phyloP scores from a whole-genome alignment of 2,888 invertebrate species.

The Apodemia zela region DNA sequence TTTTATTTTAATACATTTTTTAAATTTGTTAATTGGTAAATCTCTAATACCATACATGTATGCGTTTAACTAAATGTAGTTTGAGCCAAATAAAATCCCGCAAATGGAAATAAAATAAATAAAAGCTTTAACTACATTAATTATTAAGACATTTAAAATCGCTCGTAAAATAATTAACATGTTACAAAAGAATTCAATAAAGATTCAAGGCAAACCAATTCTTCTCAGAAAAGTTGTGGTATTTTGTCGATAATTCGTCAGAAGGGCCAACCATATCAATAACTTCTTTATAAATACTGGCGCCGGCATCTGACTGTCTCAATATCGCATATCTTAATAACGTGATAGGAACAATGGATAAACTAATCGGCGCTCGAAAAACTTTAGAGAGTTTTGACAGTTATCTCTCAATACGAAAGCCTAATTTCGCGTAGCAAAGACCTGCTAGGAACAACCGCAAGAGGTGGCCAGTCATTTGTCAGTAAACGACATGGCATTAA shows the following conservation, averaged over 20 bases:
- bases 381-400: background rate
- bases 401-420: background rate
- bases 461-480: slow-evolving; percentile 33
- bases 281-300: slow-evolving; percentile 26
- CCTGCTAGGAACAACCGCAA: slow-evolving; percentile 19
- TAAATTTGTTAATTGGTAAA: too few species aligned
- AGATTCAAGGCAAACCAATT: background rate
- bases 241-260: slow-evolving; percentile 26
- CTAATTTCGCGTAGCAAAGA: background rate
- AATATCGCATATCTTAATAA: slow-evolving; percentile 33
- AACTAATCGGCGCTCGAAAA: background rate
- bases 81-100: too few species aligned
- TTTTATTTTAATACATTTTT: too few species aligned
- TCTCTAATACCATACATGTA: too few species aligned
- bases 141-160: too few species aligned
- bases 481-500: slow-evolving; percentile 30
- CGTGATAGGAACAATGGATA: slow-evolving; percentile 24
- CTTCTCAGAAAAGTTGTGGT: slow-evolving; percentile 30
- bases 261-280: slow-evolving; percentile 27
- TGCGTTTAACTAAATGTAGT: too few species aligned
- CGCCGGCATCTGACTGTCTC: slow-evolving; percentile 27
- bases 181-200: too few species aligned
- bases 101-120: too few species aligned
- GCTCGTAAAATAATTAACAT: too few species aligned
- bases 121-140: too few species aligned